A percentile compares a stretch with the other conserved stretches of the same genome.
Conservation (phyloP, 2,888 invertebrate genomes). For the Diploptera punctata region DNA sequence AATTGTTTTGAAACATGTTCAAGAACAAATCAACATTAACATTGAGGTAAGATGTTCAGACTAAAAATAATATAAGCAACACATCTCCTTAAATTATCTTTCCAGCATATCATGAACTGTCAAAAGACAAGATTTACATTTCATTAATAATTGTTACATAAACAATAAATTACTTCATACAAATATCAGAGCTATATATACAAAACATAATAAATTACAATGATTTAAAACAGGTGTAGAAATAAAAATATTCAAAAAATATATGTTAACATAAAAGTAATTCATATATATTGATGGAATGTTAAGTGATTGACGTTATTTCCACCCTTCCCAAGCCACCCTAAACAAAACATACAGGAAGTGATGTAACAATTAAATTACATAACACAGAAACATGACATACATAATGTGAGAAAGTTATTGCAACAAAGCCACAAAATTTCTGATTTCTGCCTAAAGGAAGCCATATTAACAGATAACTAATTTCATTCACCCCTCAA, state of each 20-base stretch:
- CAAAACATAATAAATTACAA: background rate
- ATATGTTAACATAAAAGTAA: background rate
- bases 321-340: background rate
- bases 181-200: background rate
- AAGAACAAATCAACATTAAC: no score
- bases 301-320: background rate
- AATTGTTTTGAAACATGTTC: no score
- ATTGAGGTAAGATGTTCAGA: no score
- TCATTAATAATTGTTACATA: no score
- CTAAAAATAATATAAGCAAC: no score
- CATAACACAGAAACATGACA: background rate
- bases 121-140: no score
- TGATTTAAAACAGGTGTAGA: constrained; percentile 4
- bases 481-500: no score
- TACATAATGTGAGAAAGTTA: background rate
- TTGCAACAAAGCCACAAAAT: background rate
- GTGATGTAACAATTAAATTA: background rate
- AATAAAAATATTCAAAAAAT: constrained; percentile 8
- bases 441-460: background rate
- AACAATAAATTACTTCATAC: no score
- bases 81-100: no score
- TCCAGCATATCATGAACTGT: no score
- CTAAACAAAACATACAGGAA: background rate
- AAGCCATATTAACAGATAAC: no score
- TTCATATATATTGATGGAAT: constrained; percentile 1